Evolutionary conservation across 2,888 invertebrate species (phyloP).

Genomic region (Trypoxylon attenuatum): DNA sequence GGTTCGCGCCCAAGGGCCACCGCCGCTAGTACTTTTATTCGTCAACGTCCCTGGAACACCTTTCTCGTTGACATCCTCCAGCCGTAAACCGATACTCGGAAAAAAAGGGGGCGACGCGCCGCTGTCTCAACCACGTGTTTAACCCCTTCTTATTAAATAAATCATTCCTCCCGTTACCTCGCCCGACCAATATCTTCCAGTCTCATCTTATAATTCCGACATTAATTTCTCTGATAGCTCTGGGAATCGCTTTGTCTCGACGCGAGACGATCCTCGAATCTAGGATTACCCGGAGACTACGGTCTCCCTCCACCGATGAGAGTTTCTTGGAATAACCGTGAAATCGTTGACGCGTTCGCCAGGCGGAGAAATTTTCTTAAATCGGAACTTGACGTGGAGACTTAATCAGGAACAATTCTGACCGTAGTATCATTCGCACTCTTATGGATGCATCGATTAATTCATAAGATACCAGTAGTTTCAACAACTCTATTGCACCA

Average conservation of each 20-base stretch:
- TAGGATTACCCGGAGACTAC: slow-evolving; percentile 9
- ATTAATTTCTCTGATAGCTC: slow-evolving; percentile 51
- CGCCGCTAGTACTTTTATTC: slow-evolving; percentile 48
- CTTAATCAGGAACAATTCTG: too few species aligned
- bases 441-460: too few species aligned
- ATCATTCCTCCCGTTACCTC: slow-evolving; percentile 46
- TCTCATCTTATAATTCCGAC: slow-evolving; percentile 54
- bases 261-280: slow-evolving; percentile 25
- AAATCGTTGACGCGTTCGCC: slow-evolving; percentile 13
- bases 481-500: too few species aligned
- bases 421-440: too few species aligned
- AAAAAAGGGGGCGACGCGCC: slow-evolving; percentile 26
- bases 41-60: slow-evolving; percentile 47
- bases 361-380: too few species aligned
- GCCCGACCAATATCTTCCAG: slow-evolving; percentile 35
- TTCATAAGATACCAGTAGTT: too few species aligned
- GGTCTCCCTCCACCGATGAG: slow-evolving; percentile 22
- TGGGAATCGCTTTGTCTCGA: slow-evolving; percentile 32
- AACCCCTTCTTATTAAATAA: slow-evolving; percentile 58
- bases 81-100: slow-evolving; percentile 49
- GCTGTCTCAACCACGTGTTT: slow-evolving; percentile 22
- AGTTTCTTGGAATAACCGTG: not conserved
- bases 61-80: slow-evolving; percentile 49
- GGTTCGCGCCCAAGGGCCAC: slow-evolving; percentile 37
- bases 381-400: too few species aligned